A percentile compares a stretch with the other conserved stretches of the same genome.
phyloP scores from a whole-genome alignment of 2,113 vertebrate genomes.

The Tapirus terrestris region DNA sequence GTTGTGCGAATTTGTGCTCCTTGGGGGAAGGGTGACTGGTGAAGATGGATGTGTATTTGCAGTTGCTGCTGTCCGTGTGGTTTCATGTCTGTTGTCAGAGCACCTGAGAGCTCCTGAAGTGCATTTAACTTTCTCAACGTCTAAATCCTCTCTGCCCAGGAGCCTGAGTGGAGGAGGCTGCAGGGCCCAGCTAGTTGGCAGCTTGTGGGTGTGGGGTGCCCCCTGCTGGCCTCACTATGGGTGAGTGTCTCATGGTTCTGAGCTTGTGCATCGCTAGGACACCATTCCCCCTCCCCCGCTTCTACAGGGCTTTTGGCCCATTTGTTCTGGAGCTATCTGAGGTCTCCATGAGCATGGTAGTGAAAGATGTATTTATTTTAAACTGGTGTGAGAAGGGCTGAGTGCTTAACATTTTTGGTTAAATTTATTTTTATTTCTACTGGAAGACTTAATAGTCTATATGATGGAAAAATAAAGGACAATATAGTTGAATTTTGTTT shows the following conservation, averaged over 20 bases:
- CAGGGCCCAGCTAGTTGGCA: neutral
- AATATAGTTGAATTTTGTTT: neutral
- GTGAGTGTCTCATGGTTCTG: neutral
- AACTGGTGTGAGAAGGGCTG: neutral
- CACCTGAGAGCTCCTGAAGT: neutral
- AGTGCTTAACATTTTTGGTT: neutral
- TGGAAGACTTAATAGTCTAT: neutral
- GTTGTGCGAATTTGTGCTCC: neutral
- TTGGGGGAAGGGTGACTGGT: neutral
- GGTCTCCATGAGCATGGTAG: neutral
- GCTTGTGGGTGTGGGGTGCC: neutral
- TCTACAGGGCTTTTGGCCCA: neutral
- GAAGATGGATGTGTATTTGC: neutral
- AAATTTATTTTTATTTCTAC: neutral
- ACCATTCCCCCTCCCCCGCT: no score
- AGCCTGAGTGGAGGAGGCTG: neutral
- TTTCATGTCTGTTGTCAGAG: neutral
- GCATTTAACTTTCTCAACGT: neutral
- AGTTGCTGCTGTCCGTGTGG: neutral
- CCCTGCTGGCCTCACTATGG: fast-evolving
- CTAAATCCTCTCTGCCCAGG: neutral
- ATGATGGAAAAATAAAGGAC: neutral
- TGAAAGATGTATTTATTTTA: neutral
- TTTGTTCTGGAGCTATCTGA: neutral
- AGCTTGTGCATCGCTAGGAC: neutral